Evolutionary conservation across 2,113 vertebrate species (phyloP).

Genomic region (Corythaixoides concolor): DNA sequence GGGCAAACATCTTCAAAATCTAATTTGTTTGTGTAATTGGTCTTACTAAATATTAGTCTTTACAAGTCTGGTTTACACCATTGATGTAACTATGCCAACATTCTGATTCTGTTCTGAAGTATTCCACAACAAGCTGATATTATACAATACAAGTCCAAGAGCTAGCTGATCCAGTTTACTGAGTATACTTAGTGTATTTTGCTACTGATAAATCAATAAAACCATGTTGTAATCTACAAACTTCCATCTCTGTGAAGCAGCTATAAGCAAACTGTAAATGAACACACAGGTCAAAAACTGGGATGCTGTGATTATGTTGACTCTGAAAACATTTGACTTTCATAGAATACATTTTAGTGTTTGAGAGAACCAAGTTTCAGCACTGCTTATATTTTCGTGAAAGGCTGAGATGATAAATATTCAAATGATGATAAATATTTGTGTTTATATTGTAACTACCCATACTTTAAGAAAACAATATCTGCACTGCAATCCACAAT

Average conservation of each 20-base stretch:
- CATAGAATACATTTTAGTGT: constrained; percentile 65
- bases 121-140: constrained; percentile 75
- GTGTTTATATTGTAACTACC: constrained; percentile 56
- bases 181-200: constrained; percentile 74
- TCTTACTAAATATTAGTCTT: constrained; percentile 80
- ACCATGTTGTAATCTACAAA: constrained; percentile 75
- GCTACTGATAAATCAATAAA: constrained; percentile 80
- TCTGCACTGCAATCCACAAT: constrained; percentile 14
- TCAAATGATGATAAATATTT: constrained; percentile 70
- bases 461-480: constrained; percentile 63
- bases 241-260: constrained; percentile 74
- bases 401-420: constrained; percentile 60
- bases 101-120: constrained; percentile 73
- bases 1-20: constrained; percentile 67
- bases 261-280: constrained; percentile 80
- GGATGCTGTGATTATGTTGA: constrained; percentile 75
- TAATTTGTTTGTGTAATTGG: constrained; percentile 74
- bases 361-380: constrained; percentile 58
- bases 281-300: constrained; percentile 74
- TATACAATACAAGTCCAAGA: constrained; percentile 61
- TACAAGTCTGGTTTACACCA: constrained; percentile 60
- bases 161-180: constrained; percentile 68
- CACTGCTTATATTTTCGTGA: constrained; percentile 39
- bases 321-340: constrained; percentile 78
- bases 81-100: constrained; percentile 68